phyloP scores from a whole-genome alignment of 2,113 vertebrate species.

The Bagarius yarrelli region DNA sequence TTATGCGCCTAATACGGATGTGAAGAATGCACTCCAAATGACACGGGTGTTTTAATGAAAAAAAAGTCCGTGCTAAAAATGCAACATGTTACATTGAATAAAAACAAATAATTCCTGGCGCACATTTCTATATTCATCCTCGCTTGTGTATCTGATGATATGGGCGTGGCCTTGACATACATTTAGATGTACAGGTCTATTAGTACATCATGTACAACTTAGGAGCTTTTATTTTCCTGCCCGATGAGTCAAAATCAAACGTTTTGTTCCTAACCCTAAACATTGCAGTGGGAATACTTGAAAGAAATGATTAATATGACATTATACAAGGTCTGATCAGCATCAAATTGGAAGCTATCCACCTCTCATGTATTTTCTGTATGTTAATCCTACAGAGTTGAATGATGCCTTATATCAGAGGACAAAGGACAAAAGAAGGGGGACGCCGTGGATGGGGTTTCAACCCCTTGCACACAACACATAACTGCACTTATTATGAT shows the following conservation, averaged over 20 bases:
- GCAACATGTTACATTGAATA: too few species aligned
- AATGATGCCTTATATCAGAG: too few species aligned
- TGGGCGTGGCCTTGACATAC: not conserved
- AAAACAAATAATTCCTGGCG: too few species aligned
- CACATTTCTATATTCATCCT: not conserved
- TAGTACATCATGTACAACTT: not conserved
- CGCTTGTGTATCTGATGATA: not conserved
- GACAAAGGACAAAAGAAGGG: too few species aligned
- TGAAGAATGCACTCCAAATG: not conserved
- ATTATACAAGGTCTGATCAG: not conserved
- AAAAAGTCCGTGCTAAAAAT: too few species aligned
- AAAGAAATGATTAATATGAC: not conserved
- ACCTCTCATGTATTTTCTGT: too few species aligned
- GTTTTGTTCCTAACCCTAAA: not conserved
- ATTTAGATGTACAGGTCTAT: not conserved
- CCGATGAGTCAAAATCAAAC: not conserved
- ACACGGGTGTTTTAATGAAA: not conserved
- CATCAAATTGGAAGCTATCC: not conserved
- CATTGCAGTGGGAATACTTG: not conserved
- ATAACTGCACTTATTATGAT: too few species aligned
- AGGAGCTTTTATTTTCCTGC: not conserved
- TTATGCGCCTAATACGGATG: not conserved
- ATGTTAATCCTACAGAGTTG: too few species aligned
- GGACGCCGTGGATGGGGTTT: too few species aligned
- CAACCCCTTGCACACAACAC: too few species aligned